These are phyloP conservation scores for Argyra leucocephala DNA, from an alignment of 2,888 invertebrate species.

Conservation along the genomic window DNA sequence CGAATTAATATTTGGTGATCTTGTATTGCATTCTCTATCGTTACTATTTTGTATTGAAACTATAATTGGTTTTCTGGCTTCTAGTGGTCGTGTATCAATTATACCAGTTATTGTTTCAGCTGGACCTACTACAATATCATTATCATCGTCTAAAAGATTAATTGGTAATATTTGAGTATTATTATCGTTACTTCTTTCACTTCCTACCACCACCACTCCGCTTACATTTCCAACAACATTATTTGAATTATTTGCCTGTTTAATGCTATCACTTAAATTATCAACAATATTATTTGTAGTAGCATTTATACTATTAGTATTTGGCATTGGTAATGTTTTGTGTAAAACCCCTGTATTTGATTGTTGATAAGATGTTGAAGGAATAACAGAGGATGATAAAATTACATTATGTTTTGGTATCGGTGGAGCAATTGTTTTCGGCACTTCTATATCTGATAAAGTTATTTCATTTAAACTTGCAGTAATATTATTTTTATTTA, in stretches of 20 bases:
- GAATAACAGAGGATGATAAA: conserved; percentile 21
- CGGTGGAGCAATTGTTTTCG: conserved; percentile 41
- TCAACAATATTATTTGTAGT: not conserved
- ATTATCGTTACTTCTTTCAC: no score
- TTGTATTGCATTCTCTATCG: conserved; percentile 15
- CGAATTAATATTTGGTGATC: conserved; percentile 7
- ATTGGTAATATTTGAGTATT: not conserved
- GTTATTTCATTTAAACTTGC: conserved; percentile 20
- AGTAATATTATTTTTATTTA: conserved; percentile 27
- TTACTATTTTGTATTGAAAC: conserved; percentile 17
- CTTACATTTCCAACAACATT: not conserved
- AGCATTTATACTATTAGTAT: not conserved
- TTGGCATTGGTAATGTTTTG: conserved; percentile 3
- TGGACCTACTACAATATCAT: conserved; percentile 53
- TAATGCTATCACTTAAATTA: conserved; percentile 15
- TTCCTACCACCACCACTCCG: not conserved
- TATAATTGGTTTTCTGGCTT: conserved; percentile 35
- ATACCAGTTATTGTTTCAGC: conserved; percentile 64
- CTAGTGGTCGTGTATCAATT: conserved; percentile 52
- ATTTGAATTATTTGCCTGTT: not conserved
- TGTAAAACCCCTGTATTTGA: not conserved
- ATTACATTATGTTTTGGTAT: conserved; percentile 40
- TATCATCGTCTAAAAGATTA: conserved; percentile 25
- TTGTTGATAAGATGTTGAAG: conserved; percentile 10
- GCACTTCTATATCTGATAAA: conserved; percentile 28